Percentiles rank a stretch among this genome's conserved stretches.
Conservation (phyloP, 2,797 vertebrate species). For the Streptopelia turtur region DNA sequence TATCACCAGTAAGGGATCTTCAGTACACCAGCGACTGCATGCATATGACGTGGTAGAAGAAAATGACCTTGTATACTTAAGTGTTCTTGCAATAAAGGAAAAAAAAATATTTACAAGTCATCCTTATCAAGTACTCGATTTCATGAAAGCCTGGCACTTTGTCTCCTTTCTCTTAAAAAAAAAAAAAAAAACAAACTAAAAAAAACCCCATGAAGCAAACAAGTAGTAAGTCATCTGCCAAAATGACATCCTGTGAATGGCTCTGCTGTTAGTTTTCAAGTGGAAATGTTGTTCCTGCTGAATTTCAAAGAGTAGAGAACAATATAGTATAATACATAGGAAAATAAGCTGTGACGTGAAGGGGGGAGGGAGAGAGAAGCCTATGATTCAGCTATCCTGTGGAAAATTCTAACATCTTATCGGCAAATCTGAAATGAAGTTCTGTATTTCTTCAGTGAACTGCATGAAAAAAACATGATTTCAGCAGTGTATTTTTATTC, state of each 20-base stretch:
- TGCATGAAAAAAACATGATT: not conserved
- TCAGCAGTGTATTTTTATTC: not conserved
- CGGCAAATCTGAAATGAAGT: not conserved
- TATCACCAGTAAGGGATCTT: not conserved
- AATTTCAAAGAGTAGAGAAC: not conserved
- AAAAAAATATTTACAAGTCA: not conserved
- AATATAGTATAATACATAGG: not conserved
- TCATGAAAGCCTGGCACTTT: not conserved
- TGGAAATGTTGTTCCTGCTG: not conserved
- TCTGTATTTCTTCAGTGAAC: not conserved
- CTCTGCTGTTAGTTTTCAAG: not conserved
- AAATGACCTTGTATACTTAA: not conserved
- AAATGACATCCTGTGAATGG: not conserved
- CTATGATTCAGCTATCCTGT: not conserved
- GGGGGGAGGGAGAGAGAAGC: not conserved
- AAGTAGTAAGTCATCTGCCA: not conserved
- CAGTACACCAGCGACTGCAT: not conserved
- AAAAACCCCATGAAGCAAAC: not conserved
- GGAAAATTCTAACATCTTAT: not conserved
- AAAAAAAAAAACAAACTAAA: not conserved
- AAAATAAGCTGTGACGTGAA: not conserved
- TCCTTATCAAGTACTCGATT: not conserved
- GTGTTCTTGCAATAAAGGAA: not conserved
- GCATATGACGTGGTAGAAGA: not conserved
- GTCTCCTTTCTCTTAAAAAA: not conserved